Evolutionary conservation across 2,888 invertebrate species (phyloP), one percentile per base, ranked within the genome.

Genomic region (Chaetogeoica ovagalla): DNA sequence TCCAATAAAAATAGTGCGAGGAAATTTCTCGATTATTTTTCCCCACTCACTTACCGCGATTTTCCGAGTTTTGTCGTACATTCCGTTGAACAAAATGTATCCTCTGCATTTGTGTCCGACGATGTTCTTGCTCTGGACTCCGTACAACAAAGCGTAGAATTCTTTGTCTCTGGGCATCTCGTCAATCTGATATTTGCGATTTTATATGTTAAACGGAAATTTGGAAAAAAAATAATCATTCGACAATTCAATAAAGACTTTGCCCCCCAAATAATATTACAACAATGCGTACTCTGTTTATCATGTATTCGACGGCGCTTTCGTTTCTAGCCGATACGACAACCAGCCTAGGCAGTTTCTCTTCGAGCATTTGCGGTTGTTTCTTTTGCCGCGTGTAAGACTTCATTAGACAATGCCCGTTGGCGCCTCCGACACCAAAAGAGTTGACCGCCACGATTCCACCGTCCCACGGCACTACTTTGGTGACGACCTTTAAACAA

Each of bases 31-130:
- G 11, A 3, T 43, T 6, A 37, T 37, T 37, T 9, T 23, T 59
- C 52, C 3, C 52, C 3, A 7, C 65, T 57, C 4, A 15, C 39
- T 39, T 63, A 89, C 88, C 2, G 85, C 76, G 1, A 90, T 86
- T 84, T 91, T 91, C 15, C 88, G 48, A 86, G 65, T 65, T 57
- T 70, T 79, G 19, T 75, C 86, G 6, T 85, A 84, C 8, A 86
- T 83, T 39, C 88, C 89, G 82, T 91, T 90, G 52, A 96, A 87
- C 74, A 98, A 88, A 37, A 91, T 88, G 87, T 91, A 97, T 2
- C 97, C 98, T 84, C 97, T 90, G 87, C 90, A 92, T 60, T 90
- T 88, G 86, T 97, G 96, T 0, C 94, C 91, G 65, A 90, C 87
- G 83, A 94, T 90, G 84, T 92, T 90, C 70, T 88, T 88, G 43